Conservation (phyloP, 92 coral and sea anemone species). For the Parazoanthus swiftii region DNA sequence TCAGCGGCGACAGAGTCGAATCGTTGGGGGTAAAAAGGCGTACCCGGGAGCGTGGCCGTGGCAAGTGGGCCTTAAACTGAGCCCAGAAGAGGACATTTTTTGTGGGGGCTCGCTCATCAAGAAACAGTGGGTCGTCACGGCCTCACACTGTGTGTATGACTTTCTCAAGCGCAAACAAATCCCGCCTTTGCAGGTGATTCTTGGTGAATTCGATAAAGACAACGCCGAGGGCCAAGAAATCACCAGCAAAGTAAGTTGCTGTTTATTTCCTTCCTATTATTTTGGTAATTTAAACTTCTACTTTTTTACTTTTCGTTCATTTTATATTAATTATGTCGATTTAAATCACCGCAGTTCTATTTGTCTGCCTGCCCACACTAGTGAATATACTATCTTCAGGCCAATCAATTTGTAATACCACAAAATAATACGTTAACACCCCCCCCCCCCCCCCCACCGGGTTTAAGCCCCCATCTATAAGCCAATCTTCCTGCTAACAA, state of each 20-base stretch:
- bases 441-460: too few relatives aligned
- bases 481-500: too few relatives aligned
- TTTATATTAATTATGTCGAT: too few relatives aligned
- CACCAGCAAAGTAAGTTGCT: background rate
- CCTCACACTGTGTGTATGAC: conserved; percentile 58
- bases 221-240: conserved; percentile 36
- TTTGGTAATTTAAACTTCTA: too few relatives aligned
- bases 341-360: too few relatives aligned
- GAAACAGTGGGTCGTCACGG: conserved; percentile 56
- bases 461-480: too few relatives aligned
- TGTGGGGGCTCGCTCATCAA: conserved; percentile 61
- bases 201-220: conserved; percentile 35
- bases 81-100: conserved; percentile 40
- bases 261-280: too few relatives aligned
- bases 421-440: too few relatives aligned
- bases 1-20: conserved; percentile 43
- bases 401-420: too few relatives aligned
- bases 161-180: conserved; percentile 42
- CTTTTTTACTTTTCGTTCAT: too few relatives aligned
- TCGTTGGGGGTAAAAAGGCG: conserved; percentile 54
- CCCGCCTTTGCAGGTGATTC: conserved; percentile 44
- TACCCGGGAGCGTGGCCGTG: conserved; percentile 57
- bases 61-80: conserved; percentile 60
- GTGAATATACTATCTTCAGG: too few relatives aligned
- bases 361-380: too few relatives aligned